Percentiles rank a stretch among this genome's conserved stretches.
Evolutionary conservation across 2,888 invertebrate genomes (phyloP).

Genomic region (Strigamia crassipes): DNA sequence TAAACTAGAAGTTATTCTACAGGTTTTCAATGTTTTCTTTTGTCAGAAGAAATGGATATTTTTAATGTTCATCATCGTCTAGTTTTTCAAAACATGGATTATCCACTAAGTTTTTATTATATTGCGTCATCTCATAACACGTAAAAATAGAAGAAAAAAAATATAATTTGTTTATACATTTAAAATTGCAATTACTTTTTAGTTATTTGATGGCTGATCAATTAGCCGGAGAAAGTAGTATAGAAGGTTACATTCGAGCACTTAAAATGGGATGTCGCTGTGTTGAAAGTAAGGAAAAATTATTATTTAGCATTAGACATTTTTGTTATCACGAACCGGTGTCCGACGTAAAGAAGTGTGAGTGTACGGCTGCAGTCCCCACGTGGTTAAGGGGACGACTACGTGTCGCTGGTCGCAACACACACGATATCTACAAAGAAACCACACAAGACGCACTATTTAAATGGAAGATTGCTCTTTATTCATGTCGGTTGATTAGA

Average conservation of each 20-base stretch:
- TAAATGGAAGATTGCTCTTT: too few species aligned
- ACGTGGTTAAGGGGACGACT: too few species aligned
- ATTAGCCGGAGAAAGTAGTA: constrained; percentile 65
- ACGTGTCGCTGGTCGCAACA: too few species aligned
- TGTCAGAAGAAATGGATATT: constrained; percentile 62
- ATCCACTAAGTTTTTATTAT: constrained; percentile 65
- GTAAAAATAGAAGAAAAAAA: constrained; percentile 56
- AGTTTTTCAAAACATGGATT: constrained; percentile 66
- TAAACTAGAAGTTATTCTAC: background rate
- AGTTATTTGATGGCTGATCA: constrained; percentile 67
- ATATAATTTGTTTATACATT: background rate
- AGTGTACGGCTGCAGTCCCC: too few species aligned
- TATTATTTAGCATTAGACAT: background rate
- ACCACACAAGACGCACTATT: too few species aligned
- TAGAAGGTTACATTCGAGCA: constrained; percentile 67
- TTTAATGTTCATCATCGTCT: constrained; percentile 61
- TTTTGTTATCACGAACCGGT: background rate
- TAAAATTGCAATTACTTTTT: constrained; percentile 49
- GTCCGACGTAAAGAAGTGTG: too few species aligned
- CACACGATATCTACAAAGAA: too few species aligned
- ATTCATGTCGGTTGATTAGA: too few species aligned
- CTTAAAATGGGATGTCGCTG: constrained; percentile 65
- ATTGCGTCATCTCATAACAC: constrained; percentile 69
- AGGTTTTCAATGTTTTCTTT: constrained; percentile 61
- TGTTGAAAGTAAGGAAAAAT: constrained; percentile 64